A percentile compares a stretch with the other conserved stretches of the same genome.
Conservation (phyloP, 2,113 vertebrate species). For the Hydrochoerus hydrochaeris region DNA sequence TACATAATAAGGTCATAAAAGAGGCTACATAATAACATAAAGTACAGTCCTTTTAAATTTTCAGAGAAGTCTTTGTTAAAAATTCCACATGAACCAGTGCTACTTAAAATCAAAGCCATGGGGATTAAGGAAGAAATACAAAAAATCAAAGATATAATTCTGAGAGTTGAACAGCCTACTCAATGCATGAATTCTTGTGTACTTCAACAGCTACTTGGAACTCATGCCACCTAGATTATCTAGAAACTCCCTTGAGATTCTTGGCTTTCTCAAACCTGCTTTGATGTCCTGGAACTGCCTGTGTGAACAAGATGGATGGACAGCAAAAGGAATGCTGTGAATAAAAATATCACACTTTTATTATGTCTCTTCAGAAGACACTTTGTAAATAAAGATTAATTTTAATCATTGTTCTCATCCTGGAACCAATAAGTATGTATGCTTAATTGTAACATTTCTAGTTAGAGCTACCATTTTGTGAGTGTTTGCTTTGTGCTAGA, state of each 20-base stretch:
- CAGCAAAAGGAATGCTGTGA: background rate
- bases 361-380: background rate
- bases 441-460: background rate
- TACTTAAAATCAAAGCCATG: slow-evolving; percentile 59
- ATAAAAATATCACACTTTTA: background rate
- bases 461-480: background rate
- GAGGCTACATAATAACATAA: slow-evolving; percentile 42
- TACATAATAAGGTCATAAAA: slow-evolving; percentile 69
- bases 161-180: background rate
- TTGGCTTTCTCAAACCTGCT: background rate
- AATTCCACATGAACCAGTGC: background rate
- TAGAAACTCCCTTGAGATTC: background rate
- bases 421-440: background rate
- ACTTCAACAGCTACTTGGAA: background rate
- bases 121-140: slow-evolving; percentile 51
- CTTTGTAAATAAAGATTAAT: background rate
- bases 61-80: slow-evolving; percentile 71
- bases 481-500: background rate
- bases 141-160: slow-evolving; percentile 67
- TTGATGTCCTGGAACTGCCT: background rate
- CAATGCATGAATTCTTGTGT: slow-evolving; percentile 22
- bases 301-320: background rate
- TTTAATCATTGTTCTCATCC: slow-evolving; percentile 17
- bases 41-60: slow-evolving; percentile 60
- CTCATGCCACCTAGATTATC: background rate